These are phyloP conservation scores for Piscicola geometra DNA, from an alignment of 2,888 invertebrate species.

Conservation along the genomic window DNA sequence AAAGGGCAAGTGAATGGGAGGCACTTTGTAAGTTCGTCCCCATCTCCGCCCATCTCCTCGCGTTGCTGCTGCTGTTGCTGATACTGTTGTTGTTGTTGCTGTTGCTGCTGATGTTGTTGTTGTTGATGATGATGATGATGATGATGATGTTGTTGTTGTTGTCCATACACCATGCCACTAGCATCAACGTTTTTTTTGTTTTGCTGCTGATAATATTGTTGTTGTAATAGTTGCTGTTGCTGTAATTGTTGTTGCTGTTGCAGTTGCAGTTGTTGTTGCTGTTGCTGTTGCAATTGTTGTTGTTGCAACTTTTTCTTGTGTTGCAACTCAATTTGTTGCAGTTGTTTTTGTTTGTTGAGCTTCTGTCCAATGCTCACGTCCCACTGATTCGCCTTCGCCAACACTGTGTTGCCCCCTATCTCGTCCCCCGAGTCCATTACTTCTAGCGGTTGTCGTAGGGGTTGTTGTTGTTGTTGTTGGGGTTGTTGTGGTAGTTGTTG, in stretches of 20 bases:
- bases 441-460: neutral
- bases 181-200: neutral
- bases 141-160: neutral
- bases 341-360: neutral
- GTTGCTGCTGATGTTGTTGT: neutral
- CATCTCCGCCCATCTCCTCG: neutral
- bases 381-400: neutral
- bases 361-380: neutral
- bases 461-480: neutral
- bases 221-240: too few relatives aligned
- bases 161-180: neutral
- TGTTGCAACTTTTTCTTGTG: neutral
- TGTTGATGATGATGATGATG: neutral
- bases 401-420: neutral
- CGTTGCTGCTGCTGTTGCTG: neutral
- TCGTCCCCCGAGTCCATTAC: neutral
- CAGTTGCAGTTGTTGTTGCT: neutral
- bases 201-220: too few relatives aligned
- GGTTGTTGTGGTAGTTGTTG: neutral
- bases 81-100: neutral
- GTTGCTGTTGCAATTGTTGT: neutral
- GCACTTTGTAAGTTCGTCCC: neutral
- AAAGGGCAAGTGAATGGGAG: too few relatives aligned
- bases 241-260: too few relatives aligned
- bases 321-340: neutral